Evolutionary conservation across 2,888 invertebrate species (phyloP).

Genomic region (Thera obeliscata): DNA sequence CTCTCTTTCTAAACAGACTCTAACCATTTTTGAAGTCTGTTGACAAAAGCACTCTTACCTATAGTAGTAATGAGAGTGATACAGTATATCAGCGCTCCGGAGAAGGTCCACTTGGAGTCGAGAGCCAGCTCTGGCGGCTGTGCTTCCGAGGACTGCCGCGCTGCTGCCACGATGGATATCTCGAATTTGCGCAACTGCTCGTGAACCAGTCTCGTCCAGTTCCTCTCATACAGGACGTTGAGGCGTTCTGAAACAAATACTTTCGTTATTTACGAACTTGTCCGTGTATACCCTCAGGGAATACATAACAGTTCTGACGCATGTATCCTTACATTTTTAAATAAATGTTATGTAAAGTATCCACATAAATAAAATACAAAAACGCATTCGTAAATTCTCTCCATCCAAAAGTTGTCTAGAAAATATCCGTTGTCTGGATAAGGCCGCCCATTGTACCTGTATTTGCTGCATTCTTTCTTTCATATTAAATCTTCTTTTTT

Average conservation of each 20-base stretch:
- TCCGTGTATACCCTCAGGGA: too few species aligned
- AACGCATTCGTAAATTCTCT: too few species aligned
- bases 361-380: too few species aligned
- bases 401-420: too few species aligned
- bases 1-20: too few species aligned
- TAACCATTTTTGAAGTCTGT: background rate
- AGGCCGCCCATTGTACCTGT: too few species aligned
- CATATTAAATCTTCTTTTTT: too few species aligned
- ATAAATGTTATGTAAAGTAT: too few species aligned
- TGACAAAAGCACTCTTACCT: constrained; percentile 82
- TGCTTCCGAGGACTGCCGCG: constrained; percentile 79
- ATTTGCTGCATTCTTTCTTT: too few species aligned
- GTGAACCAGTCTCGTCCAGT: constrained; percentile 92
- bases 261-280: background rate
- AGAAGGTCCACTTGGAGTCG: constrained; percentile 90
- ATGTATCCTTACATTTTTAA: too few species aligned
- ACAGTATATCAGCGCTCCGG: constrained; percentile 92
- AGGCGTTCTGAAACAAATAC: constrained; percentile 86
- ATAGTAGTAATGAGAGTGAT: constrained; percentile 95
- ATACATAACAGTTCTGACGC: too few species aligned
- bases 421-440: too few species aligned
- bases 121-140: constrained; percentile 74
- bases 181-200: constrained; percentile 92
- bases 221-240: constrained; percentile 92
- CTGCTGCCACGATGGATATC: constrained; percentile 90